These are phyloP conservation scores for Aurelia sp. DNA, from an alignment of 30 jellyfish, hydroid and myxozoan species.

Conservation along the genomic window DNA sequence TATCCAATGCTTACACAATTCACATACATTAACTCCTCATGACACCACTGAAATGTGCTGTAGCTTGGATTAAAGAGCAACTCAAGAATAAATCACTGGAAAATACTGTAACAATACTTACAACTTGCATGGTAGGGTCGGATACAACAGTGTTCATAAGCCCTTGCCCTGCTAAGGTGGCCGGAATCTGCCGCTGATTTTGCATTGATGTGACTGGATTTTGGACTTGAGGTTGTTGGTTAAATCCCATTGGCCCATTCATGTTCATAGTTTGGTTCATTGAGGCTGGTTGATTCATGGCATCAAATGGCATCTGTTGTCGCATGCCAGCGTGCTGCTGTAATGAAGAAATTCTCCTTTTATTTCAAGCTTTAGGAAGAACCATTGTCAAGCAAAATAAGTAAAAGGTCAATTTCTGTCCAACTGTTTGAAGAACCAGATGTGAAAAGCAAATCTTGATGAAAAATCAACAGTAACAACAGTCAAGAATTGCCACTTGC, in stretches of 20 bases:
- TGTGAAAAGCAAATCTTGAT: too few species aligned
- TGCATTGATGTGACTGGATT: constrained; percentile 72
- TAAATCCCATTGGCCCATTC: constrained; percentile 89
- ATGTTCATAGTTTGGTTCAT: constrained; percentile 68
- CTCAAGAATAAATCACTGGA: too few species aligned
- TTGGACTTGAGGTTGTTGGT: constrained; percentile 55
- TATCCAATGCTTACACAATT: too few species aligned
- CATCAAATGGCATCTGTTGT: constrained; percentile 71
- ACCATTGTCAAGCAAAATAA: too few species aligned
- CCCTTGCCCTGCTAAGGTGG: constrained; percentile 45
- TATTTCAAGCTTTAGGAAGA: not conserved
- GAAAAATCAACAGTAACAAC: too few species aligned
- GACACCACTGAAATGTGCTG: too few species aligned
- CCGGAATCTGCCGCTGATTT: constrained; percentile 59
- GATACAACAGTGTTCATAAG: constrained; percentile 48
- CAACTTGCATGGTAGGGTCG: constrained; percentile 68
- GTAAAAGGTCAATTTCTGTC: too few species aligned
- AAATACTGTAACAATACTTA: not conserved
- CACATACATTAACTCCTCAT: too few species aligned
- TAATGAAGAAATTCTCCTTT: not conserved
- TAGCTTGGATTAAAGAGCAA: too few species aligned
- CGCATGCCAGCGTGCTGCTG: constrained; percentile 74
- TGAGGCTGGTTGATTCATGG: constrained; percentile 61
- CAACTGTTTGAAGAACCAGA: too few species aligned
- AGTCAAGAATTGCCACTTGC: too few species aligned